Base-by-base conservation (phyloP, 2,113 vertebrate genomes). In the Pedionomus torquatus region DNA sequence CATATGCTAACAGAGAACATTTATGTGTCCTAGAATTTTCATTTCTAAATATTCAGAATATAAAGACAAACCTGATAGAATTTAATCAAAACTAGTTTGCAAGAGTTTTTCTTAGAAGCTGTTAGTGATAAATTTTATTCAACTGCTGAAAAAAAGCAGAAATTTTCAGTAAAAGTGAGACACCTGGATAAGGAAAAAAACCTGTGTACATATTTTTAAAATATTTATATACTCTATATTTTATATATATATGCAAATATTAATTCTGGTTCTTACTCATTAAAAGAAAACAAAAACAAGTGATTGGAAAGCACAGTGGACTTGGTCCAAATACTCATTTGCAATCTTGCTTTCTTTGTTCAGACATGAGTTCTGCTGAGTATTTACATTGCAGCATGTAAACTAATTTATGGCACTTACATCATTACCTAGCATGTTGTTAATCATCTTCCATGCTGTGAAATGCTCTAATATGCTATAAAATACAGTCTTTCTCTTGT, bases 351-450 rank as follows among this genome's bases (percentile, higher is more conserved):
- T 94, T 93, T 94, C 91, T 95, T 97, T 95, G 90, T 93, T 97
- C 83, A 93, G 90, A 66, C 24, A 93, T 88, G 66, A 89, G 25
- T 52, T 87, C 61, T 94, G 44, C 43, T 86, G 64, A 89, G 55
- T 98, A 97, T 97, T 98, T 96, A 97, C 95, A 96, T 48, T 97
- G 78, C 21, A 84, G 70, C 97, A 96, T 57, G 69, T 96, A 97
- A 98, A 97, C 84, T 93, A 92, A 96, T 96, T 95, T 84, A 89
- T 68, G 69, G 83, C 91, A 96, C 91, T 98, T 97, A 96, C 94
- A 96, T 97, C 97, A 98, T 97, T 95, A 95, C 82, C 88, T 97
- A 95, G 94, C 63, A 96, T 95, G 79, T 43, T 97, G 86, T 97
- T 97, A 98, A 98, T 98, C 90, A 97, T 95, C 82, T 83, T 96